Conservation (phyloP, 1,140 invertebrate species). For the Schlechtendalia chinensis region DNA sequence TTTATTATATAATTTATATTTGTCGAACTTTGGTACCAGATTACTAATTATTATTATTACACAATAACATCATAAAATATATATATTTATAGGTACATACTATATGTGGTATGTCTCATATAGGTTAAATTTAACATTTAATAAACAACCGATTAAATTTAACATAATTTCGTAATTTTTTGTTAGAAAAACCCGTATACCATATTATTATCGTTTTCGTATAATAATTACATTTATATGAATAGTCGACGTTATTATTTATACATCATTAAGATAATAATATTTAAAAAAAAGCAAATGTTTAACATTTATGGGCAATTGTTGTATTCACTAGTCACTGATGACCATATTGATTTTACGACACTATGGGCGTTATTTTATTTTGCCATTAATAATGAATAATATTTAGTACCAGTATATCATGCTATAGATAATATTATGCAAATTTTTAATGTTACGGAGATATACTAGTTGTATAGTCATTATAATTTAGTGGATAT, state of each 20-base stretch:
- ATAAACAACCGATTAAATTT: background rate
- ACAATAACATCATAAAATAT: background rate
- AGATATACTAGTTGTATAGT: background rate
- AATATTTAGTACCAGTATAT: background rate
- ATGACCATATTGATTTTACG: background rate
- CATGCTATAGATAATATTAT: too few species aligned
- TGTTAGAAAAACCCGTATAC: too few species aligned
- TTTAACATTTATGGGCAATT: background rate
- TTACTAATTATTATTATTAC: background rate
- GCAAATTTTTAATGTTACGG: too few species aligned
- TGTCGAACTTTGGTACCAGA: background rate
- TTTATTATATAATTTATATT: slow-evolving; percentile 12
- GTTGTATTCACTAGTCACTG: background rate
- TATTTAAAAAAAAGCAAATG: too few species aligned
- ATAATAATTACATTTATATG: too few species aligned
- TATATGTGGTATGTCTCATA: background rate
- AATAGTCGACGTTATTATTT: too few species aligned
- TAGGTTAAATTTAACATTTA: background rate
- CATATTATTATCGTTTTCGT: too few species aligned
- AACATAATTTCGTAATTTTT: background rate
- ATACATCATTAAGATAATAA: too few species aligned
- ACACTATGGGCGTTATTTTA: background rate
- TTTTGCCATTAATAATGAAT: background rate
- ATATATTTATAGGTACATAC: background rate
- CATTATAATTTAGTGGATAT: background rate